Evolutionary conservation across 2,113 vertebrate species (phyloP).

Genomic region (Girardinichthys multiradiatus): DNA sequence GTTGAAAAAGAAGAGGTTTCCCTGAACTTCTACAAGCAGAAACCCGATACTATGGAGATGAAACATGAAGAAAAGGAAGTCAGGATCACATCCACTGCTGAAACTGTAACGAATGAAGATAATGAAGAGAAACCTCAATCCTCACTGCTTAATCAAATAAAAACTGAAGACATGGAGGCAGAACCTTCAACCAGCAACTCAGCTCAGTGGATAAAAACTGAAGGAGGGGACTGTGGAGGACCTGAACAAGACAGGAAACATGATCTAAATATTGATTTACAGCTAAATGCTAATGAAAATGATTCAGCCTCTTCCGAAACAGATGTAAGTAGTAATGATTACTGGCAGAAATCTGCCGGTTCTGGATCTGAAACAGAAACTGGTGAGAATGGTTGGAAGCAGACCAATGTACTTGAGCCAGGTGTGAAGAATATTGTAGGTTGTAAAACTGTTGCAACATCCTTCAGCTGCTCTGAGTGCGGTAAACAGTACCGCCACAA

Average conservation of each 20-base stretch:
- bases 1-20: slow-evolving; percentile 17
- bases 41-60: not conserved
- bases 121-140: slow-evolving; percentile 14
- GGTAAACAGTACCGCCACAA: slow-evolving; percentile 19
- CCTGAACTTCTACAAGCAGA: not conserved
- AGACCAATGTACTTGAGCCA: not conserved
- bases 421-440: not conserved
- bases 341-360: slow-evolving; percentile 4
- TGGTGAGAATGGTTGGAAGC: not conserved
- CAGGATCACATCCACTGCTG: not conserved
- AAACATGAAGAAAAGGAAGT: slow-evolving; percentile 24
- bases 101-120: slow-evolving; percentile 22
- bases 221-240: not conserved
- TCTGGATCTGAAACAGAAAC: slow-evolving; percentile 5
- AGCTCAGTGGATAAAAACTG: slow-evolving; percentile 15
- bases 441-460: not conserved
- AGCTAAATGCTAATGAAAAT: no score
- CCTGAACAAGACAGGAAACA: not conserved
- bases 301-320: slow-evolving; percentile 16
- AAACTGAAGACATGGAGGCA: not conserved
- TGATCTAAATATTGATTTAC: not conserved
- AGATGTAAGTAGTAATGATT: slow-evolving; percentile 16
- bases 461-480: slow-evolving; percentile 17
- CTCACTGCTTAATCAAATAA: slow-evolving; percentile 9
- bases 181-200: slow-evolving; percentile 13